Conservation (phyloP, 2,888 invertebrate genomes). For the Tubulanus polymorphus region DNA sequence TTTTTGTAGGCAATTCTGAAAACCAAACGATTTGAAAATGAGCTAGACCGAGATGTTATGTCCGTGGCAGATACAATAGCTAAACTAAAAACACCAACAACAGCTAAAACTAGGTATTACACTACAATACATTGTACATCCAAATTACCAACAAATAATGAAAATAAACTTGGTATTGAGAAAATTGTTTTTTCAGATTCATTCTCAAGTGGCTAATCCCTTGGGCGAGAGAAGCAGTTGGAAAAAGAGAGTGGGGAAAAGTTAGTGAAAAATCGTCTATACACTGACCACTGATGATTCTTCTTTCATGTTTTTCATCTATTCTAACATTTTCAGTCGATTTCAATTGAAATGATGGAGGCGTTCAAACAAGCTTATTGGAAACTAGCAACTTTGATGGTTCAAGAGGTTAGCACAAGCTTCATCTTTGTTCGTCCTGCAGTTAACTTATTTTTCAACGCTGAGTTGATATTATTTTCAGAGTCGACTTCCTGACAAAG, state of each 20-base stretch:
- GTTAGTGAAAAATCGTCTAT: slow-evolving; percentile 17
- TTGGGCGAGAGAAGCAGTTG: slow-evolving; percentile 62
- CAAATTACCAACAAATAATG: background rate
- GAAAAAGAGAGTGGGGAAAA: slow-evolving; percentile 67
- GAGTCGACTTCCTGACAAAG: slow-evolving; percentile 64
- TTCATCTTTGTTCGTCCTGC: background rate
- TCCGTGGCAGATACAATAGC: too few relatives aligned
- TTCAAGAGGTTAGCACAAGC: slow-evolving; percentile 52
- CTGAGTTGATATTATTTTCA: slow-evolving; percentile 17
- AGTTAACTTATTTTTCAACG: background rate
- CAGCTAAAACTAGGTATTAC: background rate
- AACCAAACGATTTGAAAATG: slow-evolving; percentile 23
- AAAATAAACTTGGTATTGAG: background rate
- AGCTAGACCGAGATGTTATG: too few relatives aligned
- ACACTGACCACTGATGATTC: background rate
- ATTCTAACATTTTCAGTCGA: slow-evolving; percentile 27
- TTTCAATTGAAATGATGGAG: slow-evolving; percentile 56
- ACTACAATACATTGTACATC: background rate
- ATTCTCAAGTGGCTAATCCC: slow-evolving; percentile 63
- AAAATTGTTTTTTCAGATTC: slow-evolving; percentile 11
- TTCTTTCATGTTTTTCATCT: background rate
- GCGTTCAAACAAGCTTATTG: slow-evolving; percentile 62
- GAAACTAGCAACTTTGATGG: slow-evolving; percentile 61
- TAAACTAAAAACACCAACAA: slow-evolving; percentile 30
- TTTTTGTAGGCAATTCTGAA: slow-evolving; percentile 24